phyloP scores from a whole-genome alignment of 2,888 invertebrate genomes.

The Parapristionchus giblindavisi region DNA sequence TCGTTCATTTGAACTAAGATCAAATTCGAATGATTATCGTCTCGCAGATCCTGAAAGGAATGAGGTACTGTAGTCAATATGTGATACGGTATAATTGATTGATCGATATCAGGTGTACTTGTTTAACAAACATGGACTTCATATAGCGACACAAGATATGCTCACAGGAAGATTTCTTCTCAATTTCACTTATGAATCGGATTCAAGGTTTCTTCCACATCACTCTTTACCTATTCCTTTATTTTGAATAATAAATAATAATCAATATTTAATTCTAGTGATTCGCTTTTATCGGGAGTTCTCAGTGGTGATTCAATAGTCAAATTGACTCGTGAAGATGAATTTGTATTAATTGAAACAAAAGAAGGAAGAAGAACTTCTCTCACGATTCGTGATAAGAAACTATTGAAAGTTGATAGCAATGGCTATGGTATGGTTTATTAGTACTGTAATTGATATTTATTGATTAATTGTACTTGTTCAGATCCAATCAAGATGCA shows the following conservation, averaged over 20 bases:
- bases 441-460: conserved; percentile 18
- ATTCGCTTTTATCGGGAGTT: too few relatives aligned
- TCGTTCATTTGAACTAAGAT: conserved; percentile 20
- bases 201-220: conserved; percentile 82
- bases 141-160: conserved; percentile 78
- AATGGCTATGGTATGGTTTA: neutral
- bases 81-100: conserved; percentile 12
- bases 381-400: neutral
- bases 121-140: conserved; percentile 84
- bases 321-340: too few relatives aligned
- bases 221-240: too few relatives aligned
- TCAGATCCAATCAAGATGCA: conserved; percentile 43
- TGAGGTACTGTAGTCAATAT: conserved; percentile 73
- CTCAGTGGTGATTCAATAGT: too few relatives aligned
- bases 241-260: too few relatives aligned
- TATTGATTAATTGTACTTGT: conserved; percentile 40
- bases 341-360: too few relatives aligned
- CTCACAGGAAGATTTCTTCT: conserved; percentile 92
- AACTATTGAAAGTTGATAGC: neutral
- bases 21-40: conserved; percentile 80
- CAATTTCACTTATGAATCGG: conserved; percentile 94
- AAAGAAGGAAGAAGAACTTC: too few relatives aligned
- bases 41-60: conserved; percentile 92
- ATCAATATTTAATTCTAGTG: too few relatives aligned
- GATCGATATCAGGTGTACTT: conserved; percentile 61